Evolutionary conservation across 2,113 vertebrate species (phyloP).

Genomic region (Glareola pratincola): DNA sequence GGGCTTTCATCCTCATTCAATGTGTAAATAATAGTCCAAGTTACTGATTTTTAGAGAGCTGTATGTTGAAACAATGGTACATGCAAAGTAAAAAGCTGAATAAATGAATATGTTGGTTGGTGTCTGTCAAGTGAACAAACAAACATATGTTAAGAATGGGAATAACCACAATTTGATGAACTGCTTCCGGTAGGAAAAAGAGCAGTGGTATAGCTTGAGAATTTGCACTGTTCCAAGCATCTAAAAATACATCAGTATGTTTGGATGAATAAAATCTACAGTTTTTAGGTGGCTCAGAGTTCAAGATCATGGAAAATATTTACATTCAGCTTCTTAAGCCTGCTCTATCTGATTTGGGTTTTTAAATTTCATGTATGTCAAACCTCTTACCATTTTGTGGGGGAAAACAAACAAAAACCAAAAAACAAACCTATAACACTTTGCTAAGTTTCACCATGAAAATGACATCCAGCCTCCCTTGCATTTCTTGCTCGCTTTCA

Average conservation of each 20-base stretch:
- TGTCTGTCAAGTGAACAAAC: neutral
- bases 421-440: neutral
- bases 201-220: neutral
- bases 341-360: neutral
- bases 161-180: neutral
- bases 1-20: neutral
- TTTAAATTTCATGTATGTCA: neutral
- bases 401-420: neutral
- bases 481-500: neutral
- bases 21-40: neutral
- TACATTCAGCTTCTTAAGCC: neutral
- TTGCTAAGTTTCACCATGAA: neutral
- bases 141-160: neutral
- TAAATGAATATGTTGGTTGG: neutral
- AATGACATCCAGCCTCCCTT: neutral
- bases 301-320: neutral
- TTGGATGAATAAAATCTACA: neutral
- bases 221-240: neutral
- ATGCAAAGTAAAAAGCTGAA: neutral
- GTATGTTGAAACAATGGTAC: neutral
- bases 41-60: neutral
- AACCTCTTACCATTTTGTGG: neutral
- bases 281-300: neutral
- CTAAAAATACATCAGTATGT: neutral
- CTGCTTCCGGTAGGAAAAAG: neutral